Evolutionary conservation across 2,113 vertebrate genomes (phyloP).

Genomic region (Gopherus evgoodei): DNA sequence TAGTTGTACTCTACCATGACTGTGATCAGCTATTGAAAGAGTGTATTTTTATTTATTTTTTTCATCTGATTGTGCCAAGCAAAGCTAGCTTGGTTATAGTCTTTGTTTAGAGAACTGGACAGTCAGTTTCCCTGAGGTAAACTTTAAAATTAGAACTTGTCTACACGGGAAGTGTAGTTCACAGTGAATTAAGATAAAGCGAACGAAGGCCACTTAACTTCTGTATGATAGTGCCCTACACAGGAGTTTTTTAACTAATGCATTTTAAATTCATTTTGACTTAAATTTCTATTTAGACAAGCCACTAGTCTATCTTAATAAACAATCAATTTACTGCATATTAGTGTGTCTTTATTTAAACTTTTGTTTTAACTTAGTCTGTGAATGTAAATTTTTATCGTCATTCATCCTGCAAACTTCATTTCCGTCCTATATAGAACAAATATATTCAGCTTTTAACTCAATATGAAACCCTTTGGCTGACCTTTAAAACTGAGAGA

Average conservation of each 20-base stretch:
- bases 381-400: background rate
- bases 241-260: background rate
- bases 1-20: background rate
- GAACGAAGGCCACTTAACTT: background rate
- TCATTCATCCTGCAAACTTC: background rate
- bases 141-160: background rate
- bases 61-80: background rate
- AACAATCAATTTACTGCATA: background rate
- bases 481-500: background rate
- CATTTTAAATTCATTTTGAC: background rate
- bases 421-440: background rate
- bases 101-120: background rate
- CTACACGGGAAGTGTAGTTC: background rate
- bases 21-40: background rate
- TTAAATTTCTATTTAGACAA: background rate
- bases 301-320: background rate
- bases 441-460: background rate
- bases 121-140: background rate
- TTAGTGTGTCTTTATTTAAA: background rate
- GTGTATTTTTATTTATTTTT: background rate
- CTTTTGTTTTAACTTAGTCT: background rate
- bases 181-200: background rate
- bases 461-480: background rate
- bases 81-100: background rate
- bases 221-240: background rate